Conservation (phyloP, 2,113 vertebrate genomes). For the Callospermophilus lateralis region DNA sequence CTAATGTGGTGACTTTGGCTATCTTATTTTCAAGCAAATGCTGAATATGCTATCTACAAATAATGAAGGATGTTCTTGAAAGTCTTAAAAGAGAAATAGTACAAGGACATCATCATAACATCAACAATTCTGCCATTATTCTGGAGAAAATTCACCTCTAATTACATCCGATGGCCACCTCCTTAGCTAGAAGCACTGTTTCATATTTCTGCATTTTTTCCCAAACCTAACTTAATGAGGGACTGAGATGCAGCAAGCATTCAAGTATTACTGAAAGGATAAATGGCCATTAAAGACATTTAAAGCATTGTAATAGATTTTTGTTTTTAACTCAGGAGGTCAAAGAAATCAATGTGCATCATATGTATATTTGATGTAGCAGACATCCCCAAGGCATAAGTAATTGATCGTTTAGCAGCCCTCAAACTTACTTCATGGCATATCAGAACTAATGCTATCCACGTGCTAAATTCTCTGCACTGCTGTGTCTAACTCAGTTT, state of each 20-base stretch:
- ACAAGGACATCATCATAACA: background rate
- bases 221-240: background rate
- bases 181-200: background rate
- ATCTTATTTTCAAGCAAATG: constrained; percentile 1
- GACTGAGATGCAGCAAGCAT: background rate
- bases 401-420: background rate
- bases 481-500: background rate
- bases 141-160: background rate
- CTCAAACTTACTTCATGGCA: background rate
- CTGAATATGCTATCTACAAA: background rate
- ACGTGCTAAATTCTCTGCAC: background rate
- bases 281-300: background rate
- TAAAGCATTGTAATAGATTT: background rate
- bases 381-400: background rate
- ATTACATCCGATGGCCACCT: background rate
- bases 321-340: background rate
- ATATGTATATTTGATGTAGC: background rate
- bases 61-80: background rate
- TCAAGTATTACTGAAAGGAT: background rate
- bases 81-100: background rate
- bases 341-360: background rate
- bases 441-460: background rate
- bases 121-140: background rate
- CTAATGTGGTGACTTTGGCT: background rate
- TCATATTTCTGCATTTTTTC: background rate